Conservation (phyloP, 2,888 invertebrate species). For the Lagria hirta region DNA sequence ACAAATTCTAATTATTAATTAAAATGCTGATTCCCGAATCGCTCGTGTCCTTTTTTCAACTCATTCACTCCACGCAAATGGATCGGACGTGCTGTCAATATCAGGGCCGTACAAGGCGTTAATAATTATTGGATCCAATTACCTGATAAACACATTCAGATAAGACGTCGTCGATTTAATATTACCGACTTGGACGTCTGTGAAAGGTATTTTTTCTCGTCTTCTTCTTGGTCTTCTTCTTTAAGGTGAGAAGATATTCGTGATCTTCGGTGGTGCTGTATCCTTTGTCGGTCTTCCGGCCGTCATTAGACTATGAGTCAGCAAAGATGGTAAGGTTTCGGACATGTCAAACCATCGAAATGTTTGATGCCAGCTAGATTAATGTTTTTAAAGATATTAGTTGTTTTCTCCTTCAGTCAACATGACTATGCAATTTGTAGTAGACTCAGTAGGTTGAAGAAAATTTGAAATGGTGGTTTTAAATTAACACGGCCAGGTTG, state of each 20-base stretch:
- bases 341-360: slow-evolving; percentile 48
- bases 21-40: too few species aligned
- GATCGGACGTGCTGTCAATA: slow-evolving; percentile 32
- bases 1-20: too few species aligned
- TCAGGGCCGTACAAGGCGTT: slow-evolving; percentile 33
- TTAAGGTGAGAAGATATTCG: slow-evolving; percentile 28
- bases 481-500: slow-evolving; percentile 40
- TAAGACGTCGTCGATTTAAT: slow-evolving; percentile 36
- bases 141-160: slow-evolving; percentile 42
- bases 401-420: slow-evolving; percentile 14
- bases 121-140: slow-evolving; percentile 43
- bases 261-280: slow-evolving; percentile 38
- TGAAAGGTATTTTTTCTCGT: slow-evolving; percentile 24
- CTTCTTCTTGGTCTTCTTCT: slow-evolving; percentile 13
- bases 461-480: slow-evolving; percentile 42
- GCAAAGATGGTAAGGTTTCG: slow-evolving; percentile 42
- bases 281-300: slow-evolving; percentile 46
- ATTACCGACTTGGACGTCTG: slow-evolving; percentile 31
- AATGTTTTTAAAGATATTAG: slow-evolving; percentile 52
- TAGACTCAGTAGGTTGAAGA: slow-evolving; percentile 33
- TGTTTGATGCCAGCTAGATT: slow-evolving; percentile 53
- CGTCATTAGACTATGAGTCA: slow-evolving; percentile 50
- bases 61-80: too few species aligned
- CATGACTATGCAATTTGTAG: slow-evolving; percentile 27
- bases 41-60: too few species aligned